A percentile compares a stretch with the other conserved stretches of the same genome.
phyloP scores from a whole-genome alignment of 2,113 vertebrate species.

The Oxygymnocypris stewartii region DNA sequence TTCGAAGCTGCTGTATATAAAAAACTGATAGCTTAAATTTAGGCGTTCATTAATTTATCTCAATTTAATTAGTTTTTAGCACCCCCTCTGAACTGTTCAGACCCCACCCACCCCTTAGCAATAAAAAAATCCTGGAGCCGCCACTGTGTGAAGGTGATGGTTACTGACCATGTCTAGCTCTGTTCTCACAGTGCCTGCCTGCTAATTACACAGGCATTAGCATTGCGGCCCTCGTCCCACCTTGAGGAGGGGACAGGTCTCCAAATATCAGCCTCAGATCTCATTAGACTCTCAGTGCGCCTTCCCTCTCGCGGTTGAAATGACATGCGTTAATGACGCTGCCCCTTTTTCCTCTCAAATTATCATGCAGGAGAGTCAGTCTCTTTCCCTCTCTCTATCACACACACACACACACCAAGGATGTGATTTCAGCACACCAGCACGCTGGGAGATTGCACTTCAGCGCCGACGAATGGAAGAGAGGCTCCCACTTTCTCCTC shows the following conservation, averaged over 20 bases:
- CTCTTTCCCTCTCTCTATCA: conserved; percentile 7
- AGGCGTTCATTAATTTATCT: too few species aligned
- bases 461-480: conserved; percentile 35
- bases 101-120: too few species aligned
- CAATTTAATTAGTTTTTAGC: too few species aligned
- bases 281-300: conserved; percentile 42
- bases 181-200: not conserved
- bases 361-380: conserved; percentile 50
- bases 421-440: conserved; percentile 45
- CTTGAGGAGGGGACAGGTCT: conserved; percentile 19
- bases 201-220: conserved; percentile 46
- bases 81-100: too few species aligned
- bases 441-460: conserved; percentile 38
- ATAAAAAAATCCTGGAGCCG: too few species aligned
- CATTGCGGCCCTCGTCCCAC: conserved; percentile 28
- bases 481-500: conserved; percentile 29
- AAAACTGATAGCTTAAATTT: too few species aligned
- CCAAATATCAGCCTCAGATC: conserved; percentile 46
- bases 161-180: not conserved
- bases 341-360: conserved; percentile 51
- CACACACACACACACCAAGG: conserved; percentile 12
- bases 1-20: too few species aligned
- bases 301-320: conserved; percentile 28
- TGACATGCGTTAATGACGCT: conserved; percentile 52
- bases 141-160: not conserved